A percentile compares a stretch with the other conserved stretches of the same genome.
These are phyloP conservation scores for Shargacucullia verbasci DNA, from an alignment of 2,888 invertebrate genomes.

Conservation along the genomic window DNA sequence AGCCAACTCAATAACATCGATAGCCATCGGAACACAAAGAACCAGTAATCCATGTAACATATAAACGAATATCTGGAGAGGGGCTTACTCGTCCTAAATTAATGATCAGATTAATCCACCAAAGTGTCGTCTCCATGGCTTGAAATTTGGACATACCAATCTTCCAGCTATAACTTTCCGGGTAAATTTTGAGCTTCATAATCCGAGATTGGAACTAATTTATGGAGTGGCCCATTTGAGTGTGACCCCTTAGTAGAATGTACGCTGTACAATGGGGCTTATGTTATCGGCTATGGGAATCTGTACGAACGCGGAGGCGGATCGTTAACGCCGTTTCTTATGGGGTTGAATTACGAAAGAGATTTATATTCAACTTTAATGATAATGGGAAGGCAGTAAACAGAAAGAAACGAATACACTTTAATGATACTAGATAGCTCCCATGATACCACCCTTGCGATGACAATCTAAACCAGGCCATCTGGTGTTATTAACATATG, in stretches of 20 bases:
- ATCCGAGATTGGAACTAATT: constrained; percentile 75
- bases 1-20: constrained; percentile 59
- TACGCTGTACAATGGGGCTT: constrained; percentile 59
- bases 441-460: constrained; percentile 7
- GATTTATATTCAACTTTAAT: constrained; percentile 57
- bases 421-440: constrained; percentile 20
- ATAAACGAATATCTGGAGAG: constrained; percentile 56
- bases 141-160: constrained; percentile 64
- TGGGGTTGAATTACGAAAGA: constrained; percentile 57
- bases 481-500: too few species aligned
- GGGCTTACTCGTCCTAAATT: constrained; percentile 59
- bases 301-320: constrained; percentile 54
- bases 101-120: constrained; percentile 66
- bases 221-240: constrained; percentile 66
- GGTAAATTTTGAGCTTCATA: constrained; percentile 75
- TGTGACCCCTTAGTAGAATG: constrained; percentile 71
- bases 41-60: constrained; percentile 48
- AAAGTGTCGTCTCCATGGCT: constrained; percentile 60
- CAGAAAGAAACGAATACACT: constrained; percentile 34
- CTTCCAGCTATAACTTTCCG: constrained; percentile 66
- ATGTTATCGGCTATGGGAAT: constrained; percentile 62
- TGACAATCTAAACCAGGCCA: constrained; percentile 8
- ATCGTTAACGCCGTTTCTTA: constrained; percentile 65
- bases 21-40: constrained; percentile 53
- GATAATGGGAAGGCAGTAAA: constrained; percentile 46